phyloP scores from a whole-genome alignment of 2,888 invertebrate genomes.

The Tryphoninae sp. region DNA sequence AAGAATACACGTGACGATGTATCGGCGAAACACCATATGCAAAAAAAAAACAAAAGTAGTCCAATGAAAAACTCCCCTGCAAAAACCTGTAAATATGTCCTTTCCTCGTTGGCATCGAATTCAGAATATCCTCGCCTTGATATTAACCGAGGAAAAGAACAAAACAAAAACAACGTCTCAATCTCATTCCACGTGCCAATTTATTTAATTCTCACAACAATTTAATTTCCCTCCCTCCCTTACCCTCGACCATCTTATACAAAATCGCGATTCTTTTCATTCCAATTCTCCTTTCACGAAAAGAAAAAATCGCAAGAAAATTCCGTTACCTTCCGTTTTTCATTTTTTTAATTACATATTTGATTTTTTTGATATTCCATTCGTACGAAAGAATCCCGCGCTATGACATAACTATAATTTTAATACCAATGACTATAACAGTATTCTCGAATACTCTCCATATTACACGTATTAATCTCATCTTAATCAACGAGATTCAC shows the following conservation, averaged over 20 bases:
- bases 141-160: not conserved
- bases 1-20: not conserved
- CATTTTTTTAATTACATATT: not conserved
- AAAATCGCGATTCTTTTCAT: not conserved
- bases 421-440: not conserved
- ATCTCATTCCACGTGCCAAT: conserved; percentile 26
- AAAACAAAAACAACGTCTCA: conserved; percentile 14
- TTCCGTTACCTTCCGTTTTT: not conserved
- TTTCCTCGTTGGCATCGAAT: not conserved
- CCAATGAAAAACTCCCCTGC: not conserved
- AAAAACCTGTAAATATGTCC: conserved; percentile 26
- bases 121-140: not conserved
- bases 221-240: not conserved
- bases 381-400: not conserved
- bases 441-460: not conserved
- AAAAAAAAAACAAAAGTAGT: not conserved
- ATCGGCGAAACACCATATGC: not conserved
- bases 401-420: not conserved
- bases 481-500: not conserved
- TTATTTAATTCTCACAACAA: not conserved
- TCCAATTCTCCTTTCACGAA: not conserved
- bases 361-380: not conserved
- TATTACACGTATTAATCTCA: not conserved
- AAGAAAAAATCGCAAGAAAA: not conserved
- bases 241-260: not conserved